These are phyloP conservation scores for Tinea trinotella DNA, from an alignment of 2,888 invertebrate genomes.

Conservation along the genomic window DNA sequence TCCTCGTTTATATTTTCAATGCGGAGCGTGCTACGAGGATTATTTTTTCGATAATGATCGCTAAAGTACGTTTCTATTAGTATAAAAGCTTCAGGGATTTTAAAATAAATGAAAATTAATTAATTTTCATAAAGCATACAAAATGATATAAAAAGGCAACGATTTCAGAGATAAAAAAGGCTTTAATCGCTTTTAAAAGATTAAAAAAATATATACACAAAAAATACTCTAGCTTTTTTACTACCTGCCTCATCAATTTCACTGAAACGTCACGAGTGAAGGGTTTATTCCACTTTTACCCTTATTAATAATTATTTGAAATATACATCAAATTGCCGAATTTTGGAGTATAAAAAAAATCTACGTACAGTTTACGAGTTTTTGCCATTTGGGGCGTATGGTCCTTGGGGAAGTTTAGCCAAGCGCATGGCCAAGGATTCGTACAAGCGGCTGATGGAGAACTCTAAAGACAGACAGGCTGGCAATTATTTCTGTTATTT, in stretches of 20 bases:
- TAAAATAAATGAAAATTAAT: not conserved
- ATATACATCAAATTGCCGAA: not conserved
- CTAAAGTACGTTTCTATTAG: not conserved
- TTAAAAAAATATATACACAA: not conserved
- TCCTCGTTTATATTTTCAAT: too few species aligned
- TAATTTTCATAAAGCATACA: not conserved
- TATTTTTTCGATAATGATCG: too few species aligned
- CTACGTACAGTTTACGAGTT: too few species aligned
- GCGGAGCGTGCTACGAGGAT: too few species aligned
- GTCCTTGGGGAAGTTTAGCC: too few species aligned
- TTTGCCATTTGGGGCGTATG: too few species aligned
- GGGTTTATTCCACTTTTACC: not conserved
- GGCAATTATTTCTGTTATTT: too few species aligned
- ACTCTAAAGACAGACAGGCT: too few species aligned
- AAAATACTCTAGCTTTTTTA: not conserved
- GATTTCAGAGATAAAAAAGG: not conserved
- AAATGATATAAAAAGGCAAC: not conserved
- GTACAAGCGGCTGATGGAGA: too few species aligned
- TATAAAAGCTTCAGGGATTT: not conserved
- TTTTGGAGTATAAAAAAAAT: not conserved
- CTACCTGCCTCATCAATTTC: not conserved
- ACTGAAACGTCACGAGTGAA: not conserved
- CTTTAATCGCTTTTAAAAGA: not conserved
- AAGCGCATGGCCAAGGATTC: too few species aligned
- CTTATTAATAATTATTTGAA: not conserved